These are phyloP conservation scores for Camelus bactrianus DNA, from an alignment of 2,113 vertebrate species.

Conservation along the genomic window DNA sequence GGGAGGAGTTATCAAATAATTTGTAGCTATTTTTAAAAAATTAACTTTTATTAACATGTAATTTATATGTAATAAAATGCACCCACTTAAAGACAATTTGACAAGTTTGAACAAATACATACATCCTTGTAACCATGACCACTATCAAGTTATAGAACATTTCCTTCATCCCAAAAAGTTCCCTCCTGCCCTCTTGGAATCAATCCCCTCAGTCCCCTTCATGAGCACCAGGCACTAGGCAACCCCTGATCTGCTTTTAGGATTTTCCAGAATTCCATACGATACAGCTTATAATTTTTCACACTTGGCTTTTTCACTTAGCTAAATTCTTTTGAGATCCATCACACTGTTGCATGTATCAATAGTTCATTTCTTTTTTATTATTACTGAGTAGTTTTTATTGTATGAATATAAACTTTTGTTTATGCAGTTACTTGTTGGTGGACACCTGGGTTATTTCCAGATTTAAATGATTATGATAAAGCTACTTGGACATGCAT, in stretches of 20 bases:
- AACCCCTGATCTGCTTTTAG: not conserved
- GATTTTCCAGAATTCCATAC: not conserved
- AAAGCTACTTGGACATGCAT: not conserved
- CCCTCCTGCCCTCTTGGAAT: not conserved
- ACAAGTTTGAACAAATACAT: not conserved
- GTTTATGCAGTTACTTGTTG: not conserved
- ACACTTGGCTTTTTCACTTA: not conserved
- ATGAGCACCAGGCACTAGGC: too few species aligned
- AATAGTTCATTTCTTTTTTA: not conserved
- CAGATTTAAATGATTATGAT: not conserved
- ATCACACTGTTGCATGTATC: not conserved
- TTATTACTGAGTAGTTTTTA: not conserved
- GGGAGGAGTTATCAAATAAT: not conserved
- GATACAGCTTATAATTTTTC: not conserved
- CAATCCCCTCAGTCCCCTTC: not conserved
- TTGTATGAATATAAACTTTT: not conserved
- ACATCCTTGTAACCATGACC: not conserved
- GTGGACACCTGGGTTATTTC: not conserved
- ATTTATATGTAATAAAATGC: not conserved
- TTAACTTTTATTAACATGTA: not conserved
- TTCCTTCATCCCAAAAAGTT: not conserved
- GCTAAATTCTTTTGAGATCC: not conserved
- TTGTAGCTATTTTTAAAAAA: not conserved
- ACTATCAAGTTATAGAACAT: not conserved
- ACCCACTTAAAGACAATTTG: not conserved